phyloP scores from a whole-genome alignment of 2,797 vertebrate species.

The Clarias fuscus region DNA sequence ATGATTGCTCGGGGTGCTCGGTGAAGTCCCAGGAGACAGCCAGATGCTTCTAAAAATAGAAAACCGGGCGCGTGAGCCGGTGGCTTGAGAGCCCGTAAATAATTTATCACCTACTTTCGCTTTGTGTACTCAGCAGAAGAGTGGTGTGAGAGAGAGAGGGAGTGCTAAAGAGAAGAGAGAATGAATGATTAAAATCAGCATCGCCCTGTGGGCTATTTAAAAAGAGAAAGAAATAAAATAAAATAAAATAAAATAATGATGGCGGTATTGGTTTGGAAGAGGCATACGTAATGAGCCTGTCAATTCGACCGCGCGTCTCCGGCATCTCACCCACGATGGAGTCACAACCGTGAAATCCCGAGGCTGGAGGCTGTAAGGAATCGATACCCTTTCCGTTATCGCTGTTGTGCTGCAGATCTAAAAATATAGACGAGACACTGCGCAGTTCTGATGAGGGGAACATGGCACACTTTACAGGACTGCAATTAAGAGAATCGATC shows the following conservation, averaged over 20 bases:
- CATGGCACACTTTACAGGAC: not conserved
- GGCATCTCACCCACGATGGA: not conserved
- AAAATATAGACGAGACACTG: not conserved
- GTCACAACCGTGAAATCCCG: not conserved
- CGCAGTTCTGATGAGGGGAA: not conserved
- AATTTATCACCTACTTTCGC: slow-evolving; percentile 41
- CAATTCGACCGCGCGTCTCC: not conserved
- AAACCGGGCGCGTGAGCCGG: slow-evolving; percentile 13
- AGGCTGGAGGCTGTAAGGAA: not conserved
- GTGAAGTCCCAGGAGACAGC: slow-evolving; percentile 27
- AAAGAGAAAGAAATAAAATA: not conserved
- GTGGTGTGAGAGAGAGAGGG: not conserved
- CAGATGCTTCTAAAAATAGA: slow-evolving; percentile 43
- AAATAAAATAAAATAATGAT: not conserved
- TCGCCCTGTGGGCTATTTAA: not conserved
- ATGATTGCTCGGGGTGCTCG: slow-evolving; percentile 18
- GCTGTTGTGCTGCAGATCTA: not conserved
- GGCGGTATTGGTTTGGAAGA: not conserved
- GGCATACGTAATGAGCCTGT: not conserved
- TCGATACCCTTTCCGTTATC: not conserved
- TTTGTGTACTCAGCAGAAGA: slow-evolving; percentile 42
- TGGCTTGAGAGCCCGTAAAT: slow-evolving; percentile 44
- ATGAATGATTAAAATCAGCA: slow-evolving; percentile 21
- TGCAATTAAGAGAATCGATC: not conserved
- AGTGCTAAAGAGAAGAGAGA: slow-evolving; percentile 4